These are phyloP conservation scores for Exephanes ischioxanthus DNA, from an alignment of 2,888 invertebrate species.

Conservation along the genomic window DNA sequence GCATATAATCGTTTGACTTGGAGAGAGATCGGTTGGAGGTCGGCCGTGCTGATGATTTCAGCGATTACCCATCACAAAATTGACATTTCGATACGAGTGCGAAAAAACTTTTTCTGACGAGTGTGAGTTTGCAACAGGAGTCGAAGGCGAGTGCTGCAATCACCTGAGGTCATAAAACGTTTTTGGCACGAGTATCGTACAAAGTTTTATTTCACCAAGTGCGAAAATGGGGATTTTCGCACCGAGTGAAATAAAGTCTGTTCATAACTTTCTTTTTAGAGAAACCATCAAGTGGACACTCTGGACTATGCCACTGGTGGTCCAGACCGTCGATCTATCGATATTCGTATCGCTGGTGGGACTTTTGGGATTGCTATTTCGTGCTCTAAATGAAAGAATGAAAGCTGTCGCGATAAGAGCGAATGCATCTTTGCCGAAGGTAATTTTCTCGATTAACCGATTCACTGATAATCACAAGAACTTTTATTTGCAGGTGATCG, in stretches of 20 bases:
- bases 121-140: too few relatives aligned
- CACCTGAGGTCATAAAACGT: too few relatives aligned
- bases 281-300: neutral
- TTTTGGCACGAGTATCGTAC: too few relatives aligned
- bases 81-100: too few relatives aligned
- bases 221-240: too few relatives aligned
- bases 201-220: too few relatives aligned
- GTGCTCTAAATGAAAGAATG: slow-evolving; percentile 59
- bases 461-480: neutral
- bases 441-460: slow-evolving; percentile 20
- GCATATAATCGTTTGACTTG: neutral
- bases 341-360: slow-evolving; percentile 58
- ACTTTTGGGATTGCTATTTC: slow-evolving; percentile 60
- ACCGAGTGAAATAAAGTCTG: too few relatives aligned
- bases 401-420: slow-evolving; percentile 46
- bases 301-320: slow-evolving; percentile 23
- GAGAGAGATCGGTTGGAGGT: neutral
- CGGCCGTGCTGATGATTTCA: neutral
- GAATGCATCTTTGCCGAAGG: slow-evolving; percentile 57
- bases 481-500: slow-evolving; percentile 23
- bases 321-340: slow-evolving; percentile 54
- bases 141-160: too few relatives aligned
- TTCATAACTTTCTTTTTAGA: neutral
- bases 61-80: neutral
- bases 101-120: too few relatives aligned